Evolutionary conservation across 2,888 invertebrate genomes (phyloP).

Genomic region (Tryphoninae sp.): DNA sequence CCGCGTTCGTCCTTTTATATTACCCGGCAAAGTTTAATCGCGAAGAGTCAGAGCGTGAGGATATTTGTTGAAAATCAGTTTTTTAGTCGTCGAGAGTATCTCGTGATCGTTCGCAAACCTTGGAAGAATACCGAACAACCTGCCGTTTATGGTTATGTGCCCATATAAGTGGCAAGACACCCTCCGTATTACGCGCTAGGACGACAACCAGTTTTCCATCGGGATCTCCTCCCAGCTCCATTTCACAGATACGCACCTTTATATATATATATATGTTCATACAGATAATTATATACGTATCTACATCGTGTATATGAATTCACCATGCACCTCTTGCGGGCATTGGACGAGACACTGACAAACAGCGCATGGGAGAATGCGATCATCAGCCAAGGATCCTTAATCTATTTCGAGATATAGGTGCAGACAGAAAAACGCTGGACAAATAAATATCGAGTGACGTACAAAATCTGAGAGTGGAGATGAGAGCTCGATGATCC

Average conservation of each 20-base stretch:
- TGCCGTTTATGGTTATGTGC: conserved; percentile 63
- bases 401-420: conserved; percentile 71
- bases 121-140: conserved; percentile 56
- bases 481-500: conserved; percentile 9
- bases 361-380: conserved; percentile 62
- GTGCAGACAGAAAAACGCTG: conserved; percentile 41
- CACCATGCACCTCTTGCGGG: neutral
- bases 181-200: conserved; percentile 48
- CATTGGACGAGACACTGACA: conserved; percentile 53
- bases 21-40: neutral
- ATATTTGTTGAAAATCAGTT: conserved; percentile 58
- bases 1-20: neutral
- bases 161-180: conserved; percentile 53
- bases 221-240: conserved; percentile 21
- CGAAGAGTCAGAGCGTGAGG: conserved; percentile 5
- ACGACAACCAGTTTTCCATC: conserved; percentile 56
- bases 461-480: neutral
- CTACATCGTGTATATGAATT: neutral
- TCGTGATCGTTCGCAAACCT: conserved; percentile 30
- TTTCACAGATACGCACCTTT: conserved; percentile 9
- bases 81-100: conserved; percentile 35
- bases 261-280: conserved; percentile 13
- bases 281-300: conserved; percentile 26
- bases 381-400: conserved; percentile 67
- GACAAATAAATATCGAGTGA: conserved; percentile 45